These are phyloP conservation scores for Cenopis cana DNA, from an alignment of 2,888 invertebrate genomes.

Conservation along the genomic window DNA sequence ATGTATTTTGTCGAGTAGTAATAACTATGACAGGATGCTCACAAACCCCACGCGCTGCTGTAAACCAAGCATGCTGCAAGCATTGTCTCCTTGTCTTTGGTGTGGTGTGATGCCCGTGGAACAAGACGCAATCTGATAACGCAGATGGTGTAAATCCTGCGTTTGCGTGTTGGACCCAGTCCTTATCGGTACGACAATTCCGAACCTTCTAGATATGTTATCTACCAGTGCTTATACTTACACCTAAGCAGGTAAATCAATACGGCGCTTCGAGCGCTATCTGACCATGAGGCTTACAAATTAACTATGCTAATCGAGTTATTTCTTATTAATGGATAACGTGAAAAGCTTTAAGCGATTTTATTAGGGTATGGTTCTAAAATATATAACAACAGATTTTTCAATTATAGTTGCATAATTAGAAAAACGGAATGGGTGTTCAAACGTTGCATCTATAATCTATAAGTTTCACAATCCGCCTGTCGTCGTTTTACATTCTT, in stretches of 20 bases:
- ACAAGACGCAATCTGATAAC: slow-evolving; percentile 52
- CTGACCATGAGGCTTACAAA: slow-evolving; percentile 32
- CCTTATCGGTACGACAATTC: slow-evolving; percentile 41
- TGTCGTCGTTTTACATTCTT: no score
- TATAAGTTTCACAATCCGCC: no score
- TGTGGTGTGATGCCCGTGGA: slow-evolving; percentile 39
- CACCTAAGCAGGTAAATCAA: slow-evolving; percentile 35
- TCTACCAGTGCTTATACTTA: slow-evolving; percentile 19
- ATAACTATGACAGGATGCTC: background rate
- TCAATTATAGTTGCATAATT: background rate
- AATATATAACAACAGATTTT: background rate
- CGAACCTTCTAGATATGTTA: slow-evolving; percentile 34
- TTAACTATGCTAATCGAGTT: slow-evolving; percentile 43
- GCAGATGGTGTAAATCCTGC: slow-evolving; percentile 51
- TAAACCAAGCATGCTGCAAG: background rate
- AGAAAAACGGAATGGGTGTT: no score
- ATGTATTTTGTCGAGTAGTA: background rate
- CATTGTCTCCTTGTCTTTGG: slow-evolving; percentile 18
- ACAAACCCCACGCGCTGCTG: slow-evolving; percentile 16
- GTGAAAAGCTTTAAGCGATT: slow-evolving; percentile 9
- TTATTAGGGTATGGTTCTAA: background rate
- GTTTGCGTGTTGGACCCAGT: slow-evolving; percentile 46
- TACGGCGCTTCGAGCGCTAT: slow-evolving; percentile 28
- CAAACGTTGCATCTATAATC: background rate
- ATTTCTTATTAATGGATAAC: slow-evolving; percentile 33